phyloP scores from a whole-genome alignment of 1,140 invertebrate species.

The Hesperophylax magnus region DNA sequence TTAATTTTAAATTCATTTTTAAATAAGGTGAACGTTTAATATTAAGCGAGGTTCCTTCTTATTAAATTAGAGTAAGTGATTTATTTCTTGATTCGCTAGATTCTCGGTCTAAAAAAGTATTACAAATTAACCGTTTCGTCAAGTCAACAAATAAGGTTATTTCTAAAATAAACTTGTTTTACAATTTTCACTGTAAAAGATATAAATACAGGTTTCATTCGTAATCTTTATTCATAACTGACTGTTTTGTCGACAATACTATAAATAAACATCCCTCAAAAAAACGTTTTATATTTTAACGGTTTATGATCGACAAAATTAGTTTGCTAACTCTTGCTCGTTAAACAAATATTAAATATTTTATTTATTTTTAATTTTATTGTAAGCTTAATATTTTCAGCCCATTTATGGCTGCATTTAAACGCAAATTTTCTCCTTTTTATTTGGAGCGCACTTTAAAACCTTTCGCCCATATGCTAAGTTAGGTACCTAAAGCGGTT shows the following conservation, averaged over 20 bases:
- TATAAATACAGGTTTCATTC: slow-evolving; percentile 5
- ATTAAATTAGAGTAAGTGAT: neutral
- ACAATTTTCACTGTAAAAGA: neutral
- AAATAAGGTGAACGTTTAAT: neutral
- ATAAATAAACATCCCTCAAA: slow-evolving; percentile 26
- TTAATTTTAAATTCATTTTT: slow-evolving; percentile 53
- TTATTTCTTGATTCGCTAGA: neutral
- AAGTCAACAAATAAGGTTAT: too few species aligned
- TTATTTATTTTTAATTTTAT: neutral
- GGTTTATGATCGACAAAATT: neutral
- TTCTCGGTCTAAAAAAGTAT: neutral
- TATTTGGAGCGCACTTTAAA: neutral
- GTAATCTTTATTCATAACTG: neutral
- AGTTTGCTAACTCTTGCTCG: neutral
- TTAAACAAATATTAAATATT: neutral
- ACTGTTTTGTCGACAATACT: neutral
- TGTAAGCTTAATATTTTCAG: neutral
- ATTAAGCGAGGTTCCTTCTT: neutral
- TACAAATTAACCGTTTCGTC: neutral
- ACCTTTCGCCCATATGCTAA: too few species aligned
- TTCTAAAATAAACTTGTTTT: neutral
- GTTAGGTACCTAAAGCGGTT: too few species aligned
- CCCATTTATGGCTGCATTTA: neutral
- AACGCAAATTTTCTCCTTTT: neutral
- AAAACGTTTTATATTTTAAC: slow-evolving; percentile 18